These are phyloP conservation scores for Gadopsis bispinosus DNA, from an alignment of 2,797 vertebrate species.

Conservation along the genomic window DNA sequence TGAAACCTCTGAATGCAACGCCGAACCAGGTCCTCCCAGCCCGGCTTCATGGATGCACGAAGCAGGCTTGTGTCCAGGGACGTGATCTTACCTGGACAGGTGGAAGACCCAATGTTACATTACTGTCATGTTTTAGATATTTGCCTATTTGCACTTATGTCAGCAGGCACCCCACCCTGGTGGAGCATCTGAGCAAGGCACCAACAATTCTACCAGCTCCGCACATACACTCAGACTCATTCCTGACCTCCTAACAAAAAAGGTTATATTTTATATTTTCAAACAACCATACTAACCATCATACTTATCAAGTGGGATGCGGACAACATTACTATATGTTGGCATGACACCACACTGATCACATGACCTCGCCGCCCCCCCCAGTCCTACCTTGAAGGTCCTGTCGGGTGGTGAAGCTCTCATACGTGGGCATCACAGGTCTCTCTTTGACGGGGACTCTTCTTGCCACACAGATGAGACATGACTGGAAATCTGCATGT, in stretches of 20 bases:
- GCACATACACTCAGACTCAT: neutral
- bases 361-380: neutral
- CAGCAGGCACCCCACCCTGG: neutral
- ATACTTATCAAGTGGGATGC: neutral
- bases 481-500: constrained; percentile 94
- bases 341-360: neutral
- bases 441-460: constrained; percentile 95
- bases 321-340: neutral
- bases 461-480: constrained; percentile 97
- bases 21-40: constrained; percentile 97
- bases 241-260: neutral
- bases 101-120: neutral
- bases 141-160: neutral
- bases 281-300: neutral
- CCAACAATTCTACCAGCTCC: neutral
- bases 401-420: constrained; percentile 96
- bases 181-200: neutral
- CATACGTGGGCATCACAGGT: constrained; percentile 88
- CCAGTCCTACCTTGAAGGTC: constrained; percentile 92
- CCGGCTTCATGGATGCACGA: constrained; percentile 94
- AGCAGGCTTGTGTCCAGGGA: constrained; percentile 96
- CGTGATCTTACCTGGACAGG: constrained; percentile 92
- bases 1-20: constrained; percentile 97
- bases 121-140: neutral
- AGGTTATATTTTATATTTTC: neutral